Conservation (phyloP, 2,888 invertebrate genomes). For the Sesia apiformis region DNA sequence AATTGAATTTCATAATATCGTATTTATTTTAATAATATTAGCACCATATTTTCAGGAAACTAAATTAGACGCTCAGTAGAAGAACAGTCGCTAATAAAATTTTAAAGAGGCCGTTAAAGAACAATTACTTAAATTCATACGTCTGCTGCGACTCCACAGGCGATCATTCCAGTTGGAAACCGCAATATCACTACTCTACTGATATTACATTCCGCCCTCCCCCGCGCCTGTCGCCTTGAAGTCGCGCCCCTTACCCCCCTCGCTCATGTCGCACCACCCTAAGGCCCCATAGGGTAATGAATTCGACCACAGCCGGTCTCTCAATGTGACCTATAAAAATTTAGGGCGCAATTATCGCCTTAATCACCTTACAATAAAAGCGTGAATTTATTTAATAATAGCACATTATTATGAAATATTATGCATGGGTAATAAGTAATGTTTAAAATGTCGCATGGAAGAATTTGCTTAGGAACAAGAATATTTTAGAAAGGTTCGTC, state of each 20-base stretch:
- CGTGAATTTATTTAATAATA: background rate
- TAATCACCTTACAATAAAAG: background rate
- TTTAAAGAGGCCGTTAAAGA: background rate
- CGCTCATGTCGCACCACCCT: slow-evolving; percentile 19
- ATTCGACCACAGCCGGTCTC: slow-evolving; percentile 36
- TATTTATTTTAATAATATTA: too few relatives aligned
- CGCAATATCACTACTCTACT: slow-evolving; percentile 65
- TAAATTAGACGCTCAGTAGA: too few relatives aligned
- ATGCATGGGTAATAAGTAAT: too few relatives aligned
- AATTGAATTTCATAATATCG: too few relatives aligned
- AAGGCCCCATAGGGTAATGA: slow-evolving; percentile 60
- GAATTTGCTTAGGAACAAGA: too few relatives aligned
- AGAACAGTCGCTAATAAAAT: background rate
- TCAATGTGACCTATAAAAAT: slow-evolving; percentile 63
- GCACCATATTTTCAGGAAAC: too few relatives aligned
- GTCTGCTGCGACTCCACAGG: slow-evolving; percentile 27
- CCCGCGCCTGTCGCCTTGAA: slow-evolving; percentile 48
- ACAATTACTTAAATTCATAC: background rate
- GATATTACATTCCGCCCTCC: slow-evolving; percentile 57
- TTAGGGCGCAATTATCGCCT: slow-evolving; percentile 47
- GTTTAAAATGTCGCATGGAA: too few relatives aligned
- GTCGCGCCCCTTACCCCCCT: slow-evolving; percentile 35
- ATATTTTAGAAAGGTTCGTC: too few relatives aligned
- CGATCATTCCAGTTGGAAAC: slow-evolving; percentile 51
- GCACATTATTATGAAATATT: too few relatives aligned